Evolutionary conservation across 2,888 invertebrate genomes (phyloP).

Genomic region (Chloroclysta siterata): DNA sequence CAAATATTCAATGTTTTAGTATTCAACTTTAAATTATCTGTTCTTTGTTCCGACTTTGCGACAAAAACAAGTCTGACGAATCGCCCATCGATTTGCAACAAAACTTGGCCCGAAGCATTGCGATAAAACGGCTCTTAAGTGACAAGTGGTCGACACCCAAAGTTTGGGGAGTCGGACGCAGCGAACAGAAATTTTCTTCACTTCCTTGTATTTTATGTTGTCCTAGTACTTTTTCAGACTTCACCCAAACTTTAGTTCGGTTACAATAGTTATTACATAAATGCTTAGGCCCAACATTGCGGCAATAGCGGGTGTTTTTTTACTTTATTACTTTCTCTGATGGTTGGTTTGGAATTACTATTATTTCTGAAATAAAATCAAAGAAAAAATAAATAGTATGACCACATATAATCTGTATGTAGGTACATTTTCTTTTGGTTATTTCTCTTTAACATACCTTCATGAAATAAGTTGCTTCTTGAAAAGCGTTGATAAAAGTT

Average conservation of each 20-base stretch:
- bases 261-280: background rate
- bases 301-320: too few relatives aligned
- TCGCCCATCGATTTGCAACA: slow-evolving; percentile 28
- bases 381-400: too few relatives aligned
- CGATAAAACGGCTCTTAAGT: slow-evolving; percentile 34
- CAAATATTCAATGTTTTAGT: background rate
- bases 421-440: too few relatives aligned
- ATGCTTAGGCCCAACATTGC: too few relatives aligned
- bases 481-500: slow-evolving; percentile 21
- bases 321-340: too few relatives aligned
- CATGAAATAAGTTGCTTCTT: background rate
- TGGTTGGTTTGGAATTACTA: too few relatives aligned
- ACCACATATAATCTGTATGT: too few relatives aligned
- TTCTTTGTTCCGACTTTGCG: slow-evolving; percentile 6
- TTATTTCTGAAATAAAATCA: too few relatives aligned
- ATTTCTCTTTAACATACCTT: too few relatives aligned
- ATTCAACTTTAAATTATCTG: background rate
- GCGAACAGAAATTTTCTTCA: slow-evolving; percentile 15
- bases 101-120: slow-evolving; percentile 21
- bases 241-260: background rate
- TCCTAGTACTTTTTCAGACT: slow-evolving; percentile 16
- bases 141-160: slow-evolving; percentile 37
- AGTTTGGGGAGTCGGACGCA: slow-evolving; percentile 21
- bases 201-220: slow-evolving; percentile 19
- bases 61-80: slow-evolving; percentile 33